These are phyloP conservation scores for Phoeniculus purpureus DNA, from an alignment of 2,797 vertebrate genomes.

Conservation along the genomic window DNA sequence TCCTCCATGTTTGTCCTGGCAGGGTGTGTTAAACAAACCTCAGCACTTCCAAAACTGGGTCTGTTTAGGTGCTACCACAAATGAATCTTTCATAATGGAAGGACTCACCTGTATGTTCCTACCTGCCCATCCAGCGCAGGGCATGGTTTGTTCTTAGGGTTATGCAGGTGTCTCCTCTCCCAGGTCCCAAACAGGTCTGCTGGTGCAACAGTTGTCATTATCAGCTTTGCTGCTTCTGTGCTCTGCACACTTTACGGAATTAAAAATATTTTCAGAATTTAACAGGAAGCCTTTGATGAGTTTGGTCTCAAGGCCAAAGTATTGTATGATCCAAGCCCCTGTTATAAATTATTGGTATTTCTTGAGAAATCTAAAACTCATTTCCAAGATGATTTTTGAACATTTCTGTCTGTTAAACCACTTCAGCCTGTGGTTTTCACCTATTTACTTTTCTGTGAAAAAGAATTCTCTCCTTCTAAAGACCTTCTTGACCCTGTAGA, in stretches of 20 bases:
- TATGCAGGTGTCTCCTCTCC: neutral
- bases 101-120: neutral
- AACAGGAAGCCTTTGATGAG: neutral
- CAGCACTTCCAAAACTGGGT: neutral
- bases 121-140: neutral
- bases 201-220: too few relatives aligned
- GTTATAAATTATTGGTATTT: neutral
- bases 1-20: neutral
- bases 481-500: neutral
- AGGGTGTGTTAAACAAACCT: fast-evolving
- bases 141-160: neutral
- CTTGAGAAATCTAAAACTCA: neutral
- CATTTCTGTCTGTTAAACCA: neutral
- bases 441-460: neutral
- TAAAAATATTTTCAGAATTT: neutral
- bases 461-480: neutral
- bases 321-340: neutral
- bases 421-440: neutral
- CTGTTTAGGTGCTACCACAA: fast-evolving
- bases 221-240: too few relatives aligned
- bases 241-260: neutral
- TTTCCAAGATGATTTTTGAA: neutral
- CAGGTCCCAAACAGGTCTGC: too few relatives aligned
- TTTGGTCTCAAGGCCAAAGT: neutral
- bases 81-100: fast-evolving